These are phyloP conservation scores for Agonopterix subpropinquella DNA, from an alignment of 2,888 invertebrate species.

Conservation along the genomic window DNA sequence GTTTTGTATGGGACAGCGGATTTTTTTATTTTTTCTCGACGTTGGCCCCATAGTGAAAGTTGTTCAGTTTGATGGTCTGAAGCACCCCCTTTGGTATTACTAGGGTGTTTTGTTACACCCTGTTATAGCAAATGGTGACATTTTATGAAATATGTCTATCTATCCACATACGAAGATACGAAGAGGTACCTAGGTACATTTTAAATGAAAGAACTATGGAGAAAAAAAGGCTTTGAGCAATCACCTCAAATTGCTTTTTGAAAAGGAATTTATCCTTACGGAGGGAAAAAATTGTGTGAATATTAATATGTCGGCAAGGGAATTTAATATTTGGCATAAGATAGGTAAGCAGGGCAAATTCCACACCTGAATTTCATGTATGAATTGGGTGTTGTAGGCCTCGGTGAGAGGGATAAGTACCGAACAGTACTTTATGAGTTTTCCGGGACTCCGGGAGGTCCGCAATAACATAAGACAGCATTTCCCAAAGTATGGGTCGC, in stretches of 20 bases:
- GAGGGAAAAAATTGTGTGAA: slow-evolving; percentile 43
- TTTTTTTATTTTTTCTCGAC: too few species aligned
- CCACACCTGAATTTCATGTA: slow-evolving; percentile 45
- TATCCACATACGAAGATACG: too few species aligned
- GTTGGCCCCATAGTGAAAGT: too few species aligned
- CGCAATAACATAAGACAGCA: slow-evolving; percentile 11
- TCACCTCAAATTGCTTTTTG: slow-evolving; percentile 46
- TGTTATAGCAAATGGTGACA: too few species aligned
- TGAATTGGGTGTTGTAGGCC: slow-evolving; percentile 36
- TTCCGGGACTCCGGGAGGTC: slow-evolving; percentile 21
- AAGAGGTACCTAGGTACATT: too few species aligned
- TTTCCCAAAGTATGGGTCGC: too few species aligned
- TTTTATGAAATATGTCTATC: too few species aligned
- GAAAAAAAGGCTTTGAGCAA: slow-evolving; percentile 41
- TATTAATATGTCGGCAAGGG: slow-evolving; percentile 48
- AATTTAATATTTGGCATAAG: slow-evolving; percentile 58
- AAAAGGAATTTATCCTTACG: slow-evolving; percentile 33
- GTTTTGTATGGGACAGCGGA: too few species aligned
- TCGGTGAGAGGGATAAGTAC: slow-evolving; percentile 27
- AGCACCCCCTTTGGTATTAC: too few species aligned
- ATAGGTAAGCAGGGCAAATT: slow-evolving; percentile 40
- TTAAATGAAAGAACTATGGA: too few species aligned
- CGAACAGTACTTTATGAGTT: slow-evolving; percentile 42
- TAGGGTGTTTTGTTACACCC: too few species aligned
- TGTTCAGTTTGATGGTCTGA: too few species aligned